phyloP scores from a whole-genome alignment of 2,888 invertebrate species.

The Platycheirus albimanus region DNA sequence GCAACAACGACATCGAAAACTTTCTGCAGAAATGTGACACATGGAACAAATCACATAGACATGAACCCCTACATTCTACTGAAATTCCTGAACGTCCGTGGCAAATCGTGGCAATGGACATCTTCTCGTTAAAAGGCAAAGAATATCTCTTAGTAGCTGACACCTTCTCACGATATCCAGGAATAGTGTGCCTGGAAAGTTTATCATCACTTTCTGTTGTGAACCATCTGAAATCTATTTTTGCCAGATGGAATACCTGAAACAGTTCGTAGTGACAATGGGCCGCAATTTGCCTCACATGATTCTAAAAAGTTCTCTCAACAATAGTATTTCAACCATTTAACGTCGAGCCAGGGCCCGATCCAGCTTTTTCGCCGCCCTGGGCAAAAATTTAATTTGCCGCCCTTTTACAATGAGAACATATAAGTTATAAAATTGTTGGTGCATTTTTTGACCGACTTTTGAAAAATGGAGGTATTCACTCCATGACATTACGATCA shows the following conservation, averaged over 20 bases:
- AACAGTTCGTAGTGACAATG: background rate
- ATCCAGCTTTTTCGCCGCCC: too few relatives aligned
- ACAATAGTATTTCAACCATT: background rate
- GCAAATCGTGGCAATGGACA: background rate
- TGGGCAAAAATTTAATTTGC: too few relatives aligned
- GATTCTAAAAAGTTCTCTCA: slow-evolving; percentile 6
- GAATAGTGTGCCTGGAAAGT: background rate
- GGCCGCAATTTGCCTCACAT: slow-evolving; percentile 1
- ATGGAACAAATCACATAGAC: slow-evolving; percentile 8
- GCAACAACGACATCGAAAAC: slow-evolving; percentile 8
- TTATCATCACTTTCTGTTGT: slow-evolving; percentile 1
- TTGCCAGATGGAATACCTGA: slow-evolving; percentile 23
- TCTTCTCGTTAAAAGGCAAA: too few relatives aligned
- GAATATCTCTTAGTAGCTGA: background rate
- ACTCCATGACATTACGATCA: too few relatives aligned
- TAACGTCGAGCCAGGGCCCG: slow-evolving; percentile 20
- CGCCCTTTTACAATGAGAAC: too few relatives aligned
- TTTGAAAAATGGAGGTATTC: too few relatives aligned
- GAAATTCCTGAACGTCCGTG: slow-evolving; percentile 19
- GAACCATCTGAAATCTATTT: slow-evolving; percentile 13
- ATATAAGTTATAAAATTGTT: too few relatives aligned
- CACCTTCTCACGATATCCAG: slow-evolving; percentile 1
- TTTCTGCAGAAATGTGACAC: slow-evolving; percentile 6
- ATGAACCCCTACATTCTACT: background rate
- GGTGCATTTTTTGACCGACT: too few relatives aligned